Conservation (phyloP, 2,797 vertebrate species). For the Crotalus adamanteus region DNA sequence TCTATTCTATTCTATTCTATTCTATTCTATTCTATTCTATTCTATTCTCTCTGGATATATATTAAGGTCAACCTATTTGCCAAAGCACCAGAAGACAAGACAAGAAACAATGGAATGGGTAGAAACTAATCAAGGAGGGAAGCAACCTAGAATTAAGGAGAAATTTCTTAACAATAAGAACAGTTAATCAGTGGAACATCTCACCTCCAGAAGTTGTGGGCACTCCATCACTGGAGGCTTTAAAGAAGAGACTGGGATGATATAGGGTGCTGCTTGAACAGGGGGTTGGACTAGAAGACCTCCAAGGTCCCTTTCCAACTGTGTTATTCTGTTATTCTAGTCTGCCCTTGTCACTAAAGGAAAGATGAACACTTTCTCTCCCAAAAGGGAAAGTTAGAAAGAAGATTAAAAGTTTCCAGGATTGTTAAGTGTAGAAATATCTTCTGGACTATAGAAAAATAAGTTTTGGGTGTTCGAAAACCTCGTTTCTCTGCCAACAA, state of each 20-base stretch:
- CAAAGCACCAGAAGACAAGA: not conserved
- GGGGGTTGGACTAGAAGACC: not conserved
- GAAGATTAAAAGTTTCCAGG: not conserved
- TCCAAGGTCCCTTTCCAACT: not conserved
- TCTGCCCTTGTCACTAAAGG: not conserved
- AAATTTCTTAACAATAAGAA: not conserved
- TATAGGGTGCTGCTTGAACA: not conserved
- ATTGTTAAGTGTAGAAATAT: not conserved
- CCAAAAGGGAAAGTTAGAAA: not conserved
- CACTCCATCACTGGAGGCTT: not conserved
- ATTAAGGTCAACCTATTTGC: too few species aligned
- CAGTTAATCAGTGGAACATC: accelerated
- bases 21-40: too few species aligned
- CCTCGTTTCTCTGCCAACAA: not conserved
- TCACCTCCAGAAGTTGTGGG: not conserved
- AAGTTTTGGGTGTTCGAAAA: not conserved
- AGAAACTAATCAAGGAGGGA: not conserved
- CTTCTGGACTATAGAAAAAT: not conserved
- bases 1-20: not conserved
- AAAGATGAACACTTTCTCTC: not conserved
- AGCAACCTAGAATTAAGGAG: not conserved
- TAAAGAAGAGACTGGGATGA: not conserved
- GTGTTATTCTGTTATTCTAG: not conserved
- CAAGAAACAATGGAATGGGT: not conserved
- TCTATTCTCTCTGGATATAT: too few species aligned